Base-by-base conservation (phyloP, 2,797 vertebrate genomes). In the Pyrrhura leucotis region DNA sequence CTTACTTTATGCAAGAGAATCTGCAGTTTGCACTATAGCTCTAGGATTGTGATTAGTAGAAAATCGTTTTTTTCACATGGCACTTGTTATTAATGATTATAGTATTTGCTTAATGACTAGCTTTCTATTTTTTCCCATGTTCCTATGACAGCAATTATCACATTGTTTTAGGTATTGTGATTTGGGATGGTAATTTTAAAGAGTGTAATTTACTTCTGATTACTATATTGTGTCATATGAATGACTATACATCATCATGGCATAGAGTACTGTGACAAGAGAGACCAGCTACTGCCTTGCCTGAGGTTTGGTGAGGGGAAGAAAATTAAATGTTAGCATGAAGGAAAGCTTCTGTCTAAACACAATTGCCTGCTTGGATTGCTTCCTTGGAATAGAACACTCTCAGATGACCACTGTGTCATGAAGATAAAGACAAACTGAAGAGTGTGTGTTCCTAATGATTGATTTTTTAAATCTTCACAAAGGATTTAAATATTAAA, bases 191-290 rank as follows among this genome's bases (percentile, higher is more conserved):
- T 67, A 85, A 54, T 96, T 93, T 96, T 74, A 75, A 90, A 80
- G 88, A 62, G 18, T 78, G 28, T 56, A 67, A 95, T 95, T 95
- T 93, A 58, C 62, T 94, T 94, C 63, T 97, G 97, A 96, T 97
- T 95, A 82, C 68, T 95, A 50, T 74, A 96, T 88, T 96, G 72
- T 97, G 45, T 56, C 40, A 73, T 28, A 62, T 89, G 80, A 96
- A 95, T 88, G 89, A 85, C 62, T 85, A 12, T 14, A 79, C 37
- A 94, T 79, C 66, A 75, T 92, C 71, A 56, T 29, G 37, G 51
- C 62, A 40, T 44, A 66, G 7, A 53, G 14, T 33, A 40, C 31
- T 5, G 3, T 53, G 77, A 51, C 62, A 92, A 95, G 72, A 90
- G 76, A 76, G 45, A 68, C 6, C 31, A 73, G 44, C 48, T 86